phyloP scores from a whole-genome alignment of 2,113 vertebrate species.

The Mixornis gularis region DNA sequence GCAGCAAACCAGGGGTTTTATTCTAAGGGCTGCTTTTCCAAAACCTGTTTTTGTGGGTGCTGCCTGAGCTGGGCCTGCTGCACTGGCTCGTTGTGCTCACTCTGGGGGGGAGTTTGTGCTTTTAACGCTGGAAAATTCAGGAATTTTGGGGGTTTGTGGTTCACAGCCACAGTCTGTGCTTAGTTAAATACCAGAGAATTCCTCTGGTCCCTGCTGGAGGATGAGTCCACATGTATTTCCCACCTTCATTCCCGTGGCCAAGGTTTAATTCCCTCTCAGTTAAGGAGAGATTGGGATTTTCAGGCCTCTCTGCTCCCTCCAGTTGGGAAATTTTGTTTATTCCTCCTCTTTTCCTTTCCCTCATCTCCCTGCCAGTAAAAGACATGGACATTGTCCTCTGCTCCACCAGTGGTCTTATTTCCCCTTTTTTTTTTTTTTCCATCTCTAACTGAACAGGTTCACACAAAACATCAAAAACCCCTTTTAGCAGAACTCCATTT shows the following conservation, averaged over 20 bases:
- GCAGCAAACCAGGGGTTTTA: not conserved
- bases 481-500: not conserved
- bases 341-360: too few relatives aligned
- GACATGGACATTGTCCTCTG: fast-evolving
- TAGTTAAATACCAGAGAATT: not conserved
- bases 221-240: not conserved
- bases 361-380: too few relatives aligned
- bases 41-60: not conserved
- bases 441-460: not conserved
- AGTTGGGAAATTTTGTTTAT: too few relatives aligned
- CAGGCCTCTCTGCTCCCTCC: too few relatives aligned
- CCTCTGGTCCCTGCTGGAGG: not conserved
- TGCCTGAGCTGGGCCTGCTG: not conserved
- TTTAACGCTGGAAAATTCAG: not conserved
- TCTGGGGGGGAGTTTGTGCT: not conserved
- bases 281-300: too few relatives aligned
- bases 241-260: not conserved
- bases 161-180: not conserved
- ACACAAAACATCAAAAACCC: not conserved
- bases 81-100: not conserved
- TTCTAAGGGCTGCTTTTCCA: not conserved
- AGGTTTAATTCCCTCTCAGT: not conserved
- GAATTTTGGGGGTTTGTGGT: not conserved
- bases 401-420: fast-evolving
- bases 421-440: not conserved